Percentiles rank a stretch among this genome's conserved stretches.
Conservation (phyloP, 2,797 vertebrate species). For the Trachurus trachurus region DNA sequence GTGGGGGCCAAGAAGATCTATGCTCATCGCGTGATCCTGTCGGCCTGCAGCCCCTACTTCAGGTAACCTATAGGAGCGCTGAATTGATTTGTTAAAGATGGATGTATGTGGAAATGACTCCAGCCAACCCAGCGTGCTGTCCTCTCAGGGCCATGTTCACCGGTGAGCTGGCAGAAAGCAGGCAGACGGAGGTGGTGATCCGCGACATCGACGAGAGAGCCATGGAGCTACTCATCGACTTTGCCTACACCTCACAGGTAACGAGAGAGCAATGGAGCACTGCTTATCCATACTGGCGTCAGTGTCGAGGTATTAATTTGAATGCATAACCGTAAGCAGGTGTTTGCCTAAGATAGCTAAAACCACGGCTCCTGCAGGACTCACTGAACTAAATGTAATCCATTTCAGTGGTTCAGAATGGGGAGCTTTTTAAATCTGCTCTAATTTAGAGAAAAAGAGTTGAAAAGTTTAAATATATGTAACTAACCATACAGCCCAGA, state of each 20-base stretch:
- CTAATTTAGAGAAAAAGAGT: background rate
- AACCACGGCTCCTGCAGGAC: background rate
- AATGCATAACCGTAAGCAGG: background rate
- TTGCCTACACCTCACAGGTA: slow-evolving; percentile 98
- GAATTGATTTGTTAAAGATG: background rate
- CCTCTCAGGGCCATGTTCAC: slow-evolving; percentile 95
- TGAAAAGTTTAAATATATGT: background rate
- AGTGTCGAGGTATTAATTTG: background rate
- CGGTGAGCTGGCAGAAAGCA: slow-evolving; percentile 96
- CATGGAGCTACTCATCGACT: slow-evolving; percentile 99
- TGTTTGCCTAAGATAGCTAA: background rate
- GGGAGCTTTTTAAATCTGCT: background rate
- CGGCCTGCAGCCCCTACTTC: slow-evolving; percentile 98
- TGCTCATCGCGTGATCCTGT: slow-evolving; percentile 96
- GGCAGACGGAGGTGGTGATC: slow-evolving; percentile 98
- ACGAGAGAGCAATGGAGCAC: background rate
- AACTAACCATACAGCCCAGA: background rate
- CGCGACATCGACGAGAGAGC: slow-evolving; percentile 98
- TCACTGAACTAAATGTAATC: background rate
- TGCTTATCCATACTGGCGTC: background rate
- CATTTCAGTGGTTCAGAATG: background rate
- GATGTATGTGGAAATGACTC: background rate
- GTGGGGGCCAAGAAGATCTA: slow-evolving; percentile 99
- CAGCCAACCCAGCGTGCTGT: background rate
- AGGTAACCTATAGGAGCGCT: slow-evolving; percentile 64